Percentiles rank a stretch among this genome's conserved stretches.
phyloP scores from a whole-genome alignment of 2,888 invertebrate genomes.

The Nomada lathburiana region DNA sequence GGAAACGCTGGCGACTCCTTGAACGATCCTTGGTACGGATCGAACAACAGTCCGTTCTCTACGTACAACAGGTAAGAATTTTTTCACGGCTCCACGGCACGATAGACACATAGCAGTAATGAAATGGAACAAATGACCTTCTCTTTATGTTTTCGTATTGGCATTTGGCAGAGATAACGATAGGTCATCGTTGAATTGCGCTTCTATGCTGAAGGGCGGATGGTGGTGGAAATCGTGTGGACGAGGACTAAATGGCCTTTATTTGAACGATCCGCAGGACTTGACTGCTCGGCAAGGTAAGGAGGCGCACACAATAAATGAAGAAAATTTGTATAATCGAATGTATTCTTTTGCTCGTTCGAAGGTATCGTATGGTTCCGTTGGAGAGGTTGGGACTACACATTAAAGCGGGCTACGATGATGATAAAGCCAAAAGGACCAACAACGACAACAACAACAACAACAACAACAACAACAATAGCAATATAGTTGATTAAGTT shows the following conservation, averaged over 20 bases:
- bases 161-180: conserved; percentile 91
- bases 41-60: conserved; percentile 96
- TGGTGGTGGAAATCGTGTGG: conserved; percentile 99
- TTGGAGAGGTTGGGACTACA: conserved; percentile 98
- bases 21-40: conserved; percentile 97
- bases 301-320: not conserved
- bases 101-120: no score
- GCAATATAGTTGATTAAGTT: not conserved
- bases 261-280: conserved; percentile 95
- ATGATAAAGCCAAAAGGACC: conserved; percentile 94
- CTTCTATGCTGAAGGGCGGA: conserved; percentile 96
- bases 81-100: not conserved
- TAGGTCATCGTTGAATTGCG: conserved; percentile 95
- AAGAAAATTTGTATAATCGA: not conserved
- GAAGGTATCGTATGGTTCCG: conserved; percentile 97
- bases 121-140: no score
- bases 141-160: not conserved
- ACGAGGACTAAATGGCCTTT: conserved; percentile 94
- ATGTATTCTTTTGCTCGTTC: not conserved
- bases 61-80: conserved; percentile 91
- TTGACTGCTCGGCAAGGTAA: conserved; percentile 95
- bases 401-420: conserved; percentile 94
- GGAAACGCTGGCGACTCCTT: conserved; percentile 96
- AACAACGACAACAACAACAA: conserved; percentile 72
- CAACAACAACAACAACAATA: conserved; percentile 72